Evolutionary conservation across 2,113 vertebrate genomes (phyloP).

Genomic region (Stegastes partitus): DNA sequence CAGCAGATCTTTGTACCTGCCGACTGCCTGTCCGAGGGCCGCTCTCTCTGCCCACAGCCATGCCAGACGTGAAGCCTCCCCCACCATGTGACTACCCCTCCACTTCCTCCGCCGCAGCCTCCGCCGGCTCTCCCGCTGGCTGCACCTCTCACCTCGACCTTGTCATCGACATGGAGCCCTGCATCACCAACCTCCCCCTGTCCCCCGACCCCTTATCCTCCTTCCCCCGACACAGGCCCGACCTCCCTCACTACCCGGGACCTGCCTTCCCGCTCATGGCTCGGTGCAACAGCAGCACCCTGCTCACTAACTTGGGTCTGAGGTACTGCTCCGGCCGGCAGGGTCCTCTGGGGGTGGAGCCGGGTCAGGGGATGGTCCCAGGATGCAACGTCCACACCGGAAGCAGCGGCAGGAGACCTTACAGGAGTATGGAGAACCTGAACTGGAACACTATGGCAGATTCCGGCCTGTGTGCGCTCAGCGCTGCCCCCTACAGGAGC

Average conservation of each 20-base stretch:
- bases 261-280: constrained; percentile 84
- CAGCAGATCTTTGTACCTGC: constrained; percentile 48
- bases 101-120: constrained; percentile 78
- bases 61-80: constrained; percentile 85
- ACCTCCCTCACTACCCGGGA: constrained; percentile 61
- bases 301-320: constrained; percentile 86
- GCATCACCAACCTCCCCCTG: constrained; percentile 81
- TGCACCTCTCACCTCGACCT: constrained; percentile 79
- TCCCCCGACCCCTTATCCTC: constrained; percentile 81
- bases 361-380: constrained; percentile 40
- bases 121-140: constrained; percentile 79
- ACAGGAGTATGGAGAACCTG: constrained; percentile 93
- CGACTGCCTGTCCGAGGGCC: constrained; percentile 48
- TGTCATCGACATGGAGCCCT: constrained; percentile 86
- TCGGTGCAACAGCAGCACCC: constrained; percentile 87
- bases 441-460: constrained; percentile 84
- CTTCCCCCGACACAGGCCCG: constrained; percentile 83
- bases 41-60: constrained; percentile 69
- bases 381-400: constrained; percentile 47
- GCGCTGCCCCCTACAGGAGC: constrained; percentile 80
- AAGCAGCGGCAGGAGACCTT: constrained; percentile 79
- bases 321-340: constrained; percentile 83
- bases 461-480: constrained; percentile 72
- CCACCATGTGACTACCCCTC: constrained; percentile 85
- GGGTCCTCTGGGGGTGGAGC: constrained; percentile 63